These are phyloP conservation scores for Phortica magna DNA, from an alignment of 2,888 invertebrate genomes.

Conservation along the genomic window DNA sequence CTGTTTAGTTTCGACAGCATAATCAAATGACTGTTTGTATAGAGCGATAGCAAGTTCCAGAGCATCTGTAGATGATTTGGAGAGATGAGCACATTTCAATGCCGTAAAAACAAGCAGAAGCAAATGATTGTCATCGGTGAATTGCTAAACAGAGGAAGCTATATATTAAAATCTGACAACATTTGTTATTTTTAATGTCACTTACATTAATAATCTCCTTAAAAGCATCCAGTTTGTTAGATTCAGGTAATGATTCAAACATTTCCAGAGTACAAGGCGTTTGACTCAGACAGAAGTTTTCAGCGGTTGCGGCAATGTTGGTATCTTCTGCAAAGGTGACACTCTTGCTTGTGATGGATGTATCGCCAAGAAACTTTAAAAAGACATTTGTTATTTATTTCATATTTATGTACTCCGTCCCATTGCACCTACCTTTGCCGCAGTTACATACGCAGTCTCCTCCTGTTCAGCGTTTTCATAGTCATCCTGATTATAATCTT, in stretches of 20 bases:
- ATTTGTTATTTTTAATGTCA: background rate
- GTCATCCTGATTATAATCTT: slow-evolving; percentile 67
- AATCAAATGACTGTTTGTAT: slow-evolving; percentile 73
- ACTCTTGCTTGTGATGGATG: slow-evolving; percentile 53
- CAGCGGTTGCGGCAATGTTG: slow-evolving; percentile 56
- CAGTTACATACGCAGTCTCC: slow-evolving; percentile 65
- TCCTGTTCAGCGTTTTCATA: slow-evolving; percentile 65
- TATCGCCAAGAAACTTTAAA: slow-evolving; percentile 60
- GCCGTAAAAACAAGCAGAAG: slow-evolving; percentile 75
- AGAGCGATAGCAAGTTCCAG: slow-evolving; percentile 70
- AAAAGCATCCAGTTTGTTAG: slow-evolving; percentile 71
- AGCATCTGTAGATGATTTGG: slow-evolving; percentile 71
- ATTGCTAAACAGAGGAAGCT: slow-evolving; percentile 60
- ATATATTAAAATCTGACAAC: slow-evolving; percentile 20
- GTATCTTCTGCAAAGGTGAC: slow-evolving; percentile 45
- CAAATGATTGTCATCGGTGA: slow-evolving; percentile 72
- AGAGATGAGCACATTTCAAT: slow-evolving; percentile 75
- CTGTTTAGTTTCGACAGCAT: slow-evolving; percentile 74
- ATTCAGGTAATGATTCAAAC: slow-evolving; percentile 71
- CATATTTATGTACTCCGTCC: background rate
- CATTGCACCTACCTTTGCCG: slow-evolving; percentile 47
- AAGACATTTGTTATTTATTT: background rate
- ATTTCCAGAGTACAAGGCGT: slow-evolving; percentile 70
- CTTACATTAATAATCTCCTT: slow-evolving; percentile 71
- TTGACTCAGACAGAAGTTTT: slow-evolving; percentile 72